Conservation (phyloP, 2,113 vertebrate genomes). For the Myxocyprinus asiaticus region DNA sequence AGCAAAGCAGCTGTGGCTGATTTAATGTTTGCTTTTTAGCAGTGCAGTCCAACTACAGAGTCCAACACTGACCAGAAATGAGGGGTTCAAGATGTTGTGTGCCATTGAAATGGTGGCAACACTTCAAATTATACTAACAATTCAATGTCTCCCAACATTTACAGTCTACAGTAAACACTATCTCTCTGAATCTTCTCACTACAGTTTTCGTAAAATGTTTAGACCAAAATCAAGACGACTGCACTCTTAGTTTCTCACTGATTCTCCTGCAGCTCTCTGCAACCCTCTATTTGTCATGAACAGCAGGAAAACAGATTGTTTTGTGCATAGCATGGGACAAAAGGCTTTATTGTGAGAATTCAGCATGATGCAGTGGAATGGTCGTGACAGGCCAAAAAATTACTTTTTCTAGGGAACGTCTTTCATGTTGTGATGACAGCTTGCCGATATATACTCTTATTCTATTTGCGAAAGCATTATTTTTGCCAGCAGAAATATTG, state of each 20-base stretch:
- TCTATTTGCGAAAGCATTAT: conserved; percentile 25
- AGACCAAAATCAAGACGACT: background rate
- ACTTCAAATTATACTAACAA: no score
- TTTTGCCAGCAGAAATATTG: conserved; percentile 21
- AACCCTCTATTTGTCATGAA: conserved; percentile 17
- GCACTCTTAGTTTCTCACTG: background rate
- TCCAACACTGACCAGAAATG: no score
- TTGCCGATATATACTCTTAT: conserved; percentile 42
- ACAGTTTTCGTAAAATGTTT: background rate
- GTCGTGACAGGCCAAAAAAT: conserved; percentile 20
- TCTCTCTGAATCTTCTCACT: background rate
- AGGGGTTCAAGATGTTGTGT: no score
- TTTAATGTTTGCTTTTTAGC: no score
- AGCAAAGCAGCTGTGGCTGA: background rate
- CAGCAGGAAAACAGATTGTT: conserved; percentile 15
- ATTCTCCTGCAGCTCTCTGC: background rate
- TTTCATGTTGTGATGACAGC: conserved; percentile 35
- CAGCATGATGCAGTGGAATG: conserved; percentile 11
- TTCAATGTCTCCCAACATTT: no score
- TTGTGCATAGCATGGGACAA: conserved; percentile 13
- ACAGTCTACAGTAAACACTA: no score
- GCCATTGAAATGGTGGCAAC: no score
- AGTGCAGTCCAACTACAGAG: no score
- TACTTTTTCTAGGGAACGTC: conserved; percentile 11
- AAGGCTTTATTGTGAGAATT: conserved; percentile 35